Base-by-base conservation (phyloP, 2,113 vertebrate genomes). In the Passer domesticus region DNA sequence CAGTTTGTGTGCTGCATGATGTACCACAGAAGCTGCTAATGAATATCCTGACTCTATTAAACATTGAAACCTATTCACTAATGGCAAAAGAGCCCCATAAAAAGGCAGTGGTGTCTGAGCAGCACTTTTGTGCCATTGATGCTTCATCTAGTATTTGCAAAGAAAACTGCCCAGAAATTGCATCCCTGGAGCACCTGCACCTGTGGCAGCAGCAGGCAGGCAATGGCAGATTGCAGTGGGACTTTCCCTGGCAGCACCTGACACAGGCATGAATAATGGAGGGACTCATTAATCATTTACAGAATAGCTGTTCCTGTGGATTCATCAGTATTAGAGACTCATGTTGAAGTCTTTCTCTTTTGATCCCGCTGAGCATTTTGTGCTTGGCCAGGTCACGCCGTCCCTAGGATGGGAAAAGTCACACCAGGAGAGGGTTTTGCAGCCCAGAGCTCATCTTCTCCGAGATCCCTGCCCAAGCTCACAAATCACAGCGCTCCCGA, bases 231-330 rank as follows among this genome's bases (percentile, higher is more conserved):
- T 27, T 43, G 67, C 67, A 25, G 2, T 1, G 62, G 70, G 60
- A 75, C 66, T 47, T 62, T 12, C 30, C 66, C 70, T 53, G 90
- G 77, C 88, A 94, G 78, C 70, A 79, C 88, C 90, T 77, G 92
- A 78, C 83, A 72, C 25, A 5, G 52, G 46, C 80, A 94, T 85
- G 78, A 94, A 92, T 95, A 94, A 95, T 85, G 77, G 83, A 94
- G 43, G 53, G 13, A 22, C 55, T 92, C 77, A 92, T 96, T 67
- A 96, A 96, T 95, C 86, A 94, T 95, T 95, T 91, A 95, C 81
- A 77, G 76, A 73, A 69, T 33, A 66, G 80, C 89, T 75, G 64
- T 47, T 95, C 72, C 74, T 46, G 58, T 37, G 68, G 69, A 91
- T 83, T 85, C 22, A 12, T 72, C 10, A 20, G 23, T 39, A 31